Evolutionary conservation across 2,113 vertebrate genomes (phyloP), one percentile per base, ranked within the genome.

Genomic region (Callipepla squamata): DNA sequence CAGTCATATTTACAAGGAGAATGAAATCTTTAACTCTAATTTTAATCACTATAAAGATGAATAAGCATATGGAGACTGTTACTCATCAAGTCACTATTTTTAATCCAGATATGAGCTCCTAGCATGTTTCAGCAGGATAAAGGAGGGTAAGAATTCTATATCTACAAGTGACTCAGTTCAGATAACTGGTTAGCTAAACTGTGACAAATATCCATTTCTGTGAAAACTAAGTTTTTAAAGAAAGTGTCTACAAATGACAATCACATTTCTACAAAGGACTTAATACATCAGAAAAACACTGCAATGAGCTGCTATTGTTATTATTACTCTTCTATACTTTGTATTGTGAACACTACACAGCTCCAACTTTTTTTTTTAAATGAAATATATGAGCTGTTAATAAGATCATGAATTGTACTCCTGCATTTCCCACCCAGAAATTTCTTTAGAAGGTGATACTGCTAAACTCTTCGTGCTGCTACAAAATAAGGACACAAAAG

Each of bases 1-100:
- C 42, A 92, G 28, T 32, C 44, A 30, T 38, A 63, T 38, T 55
- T 61, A 51, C 30, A 70, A n/a, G 65, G 77, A 78, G 28, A 95
- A 91, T 40, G 11, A 96, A 95, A 95, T 73, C 50, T 95, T 96
- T 92, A 94, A 90, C 73, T 94, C 94, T 61, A 85, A 53, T 72
- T 94, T 96, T 92, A 96, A 94, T 83, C 92, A 85, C 28, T 86
- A 34, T 63, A 87, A 45, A 85, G 59, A 63, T 92, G 44, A 95
- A 61, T 68, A 81, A 70, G 65, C n/a, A 6, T n/a, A 44, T 21
- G 63, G 38, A 93, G 59, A 90, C n/a, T 76, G 36, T 73, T 87
- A 77, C 62, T 92, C 65, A 34, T 88, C 81, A 72, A 34, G 13
- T 4, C 48, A 74, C 63, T 69, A 92, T 89, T 86, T 90, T 85